A percentile compares a stretch with the other conserved stretches of the same genome.
Conservation (phyloP, 2,113 vertebrate genomes). For the Prochilodus magdalenae region DNA sequence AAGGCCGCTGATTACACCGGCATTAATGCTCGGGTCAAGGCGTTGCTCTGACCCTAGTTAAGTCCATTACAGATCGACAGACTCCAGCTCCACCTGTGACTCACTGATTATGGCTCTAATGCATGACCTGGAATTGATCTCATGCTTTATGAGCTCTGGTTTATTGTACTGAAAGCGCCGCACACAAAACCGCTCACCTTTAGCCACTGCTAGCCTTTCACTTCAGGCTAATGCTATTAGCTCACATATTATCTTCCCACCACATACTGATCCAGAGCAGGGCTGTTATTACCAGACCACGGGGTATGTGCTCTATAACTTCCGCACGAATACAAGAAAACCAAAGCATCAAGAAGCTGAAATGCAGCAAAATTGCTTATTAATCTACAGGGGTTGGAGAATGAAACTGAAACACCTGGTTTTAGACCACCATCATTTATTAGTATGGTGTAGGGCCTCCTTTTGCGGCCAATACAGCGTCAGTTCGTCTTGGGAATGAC, state of each 20-base stretch:
- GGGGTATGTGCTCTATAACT: too few relatives aligned
- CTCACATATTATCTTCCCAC: neutral
- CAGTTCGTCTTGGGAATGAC: too few relatives aligned
- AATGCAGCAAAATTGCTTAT: too few relatives aligned
- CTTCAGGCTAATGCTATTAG: neutral
- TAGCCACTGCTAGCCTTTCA: neutral
- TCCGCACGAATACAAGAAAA: too few relatives aligned
- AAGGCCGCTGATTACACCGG: neutral
- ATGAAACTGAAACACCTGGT: too few relatives aligned
- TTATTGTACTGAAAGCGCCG: neutral
- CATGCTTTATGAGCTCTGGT: neutral
- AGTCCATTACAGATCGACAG: conserved; percentile 58
- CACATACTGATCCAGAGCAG: neutral
- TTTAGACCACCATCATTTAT: too few relatives aligned
- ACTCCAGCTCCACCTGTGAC: conserved; percentile 7
- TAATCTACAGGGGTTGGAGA: too few relatives aligned
- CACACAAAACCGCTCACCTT: neutral
- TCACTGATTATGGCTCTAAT: conserved; percentile 43
- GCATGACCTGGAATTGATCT: neutral
- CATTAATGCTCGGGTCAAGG: neutral
- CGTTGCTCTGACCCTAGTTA: conserved; percentile 5
- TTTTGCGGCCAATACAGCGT: too few relatives aligned
- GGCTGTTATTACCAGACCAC: too few relatives aligned
- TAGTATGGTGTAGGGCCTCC: too few relatives aligned
- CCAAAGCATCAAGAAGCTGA: too few relatives aligned